These are phyloP conservation scores for Drosophila parthenogenetica DNA, from an alignment of 2,888 invertebrate species.

Conservation along the genomic window DNA sequence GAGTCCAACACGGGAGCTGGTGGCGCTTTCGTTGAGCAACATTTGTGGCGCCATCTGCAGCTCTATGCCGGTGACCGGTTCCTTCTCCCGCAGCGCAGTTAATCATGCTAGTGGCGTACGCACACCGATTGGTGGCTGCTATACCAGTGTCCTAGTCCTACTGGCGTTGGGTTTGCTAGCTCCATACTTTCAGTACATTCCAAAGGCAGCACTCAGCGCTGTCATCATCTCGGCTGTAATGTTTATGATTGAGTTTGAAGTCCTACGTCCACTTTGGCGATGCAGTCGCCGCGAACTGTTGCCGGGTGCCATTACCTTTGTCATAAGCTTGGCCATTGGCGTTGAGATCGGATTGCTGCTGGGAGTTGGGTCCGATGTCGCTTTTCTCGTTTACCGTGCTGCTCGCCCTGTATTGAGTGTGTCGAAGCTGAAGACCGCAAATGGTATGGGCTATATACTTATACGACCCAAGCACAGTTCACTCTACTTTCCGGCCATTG, in stretches of 20 bases:
- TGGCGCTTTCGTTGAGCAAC: constrained; percentile 94
- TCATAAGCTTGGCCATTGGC: constrained; percentile 91
- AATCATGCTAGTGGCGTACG: constrained; percentile 97
- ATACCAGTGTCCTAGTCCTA: constrained; percentile 92
- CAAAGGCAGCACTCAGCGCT: constrained; percentile 94
- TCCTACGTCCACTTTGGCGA: constrained; percentile 93
- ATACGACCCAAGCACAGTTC: constrained; percentile 92
- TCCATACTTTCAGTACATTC: constrained; percentile 95
- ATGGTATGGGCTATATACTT: constrained; percentile 90
- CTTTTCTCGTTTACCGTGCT: constrained; percentile 92
- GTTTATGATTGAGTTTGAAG: constrained; percentile 97
- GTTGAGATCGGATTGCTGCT: constrained; percentile 94
- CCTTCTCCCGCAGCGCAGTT: constrained; percentile 95
- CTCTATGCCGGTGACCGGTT: constrained; percentile 96
- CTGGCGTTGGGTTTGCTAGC: constrained; percentile 94
- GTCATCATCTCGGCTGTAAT: constrained; percentile 98
- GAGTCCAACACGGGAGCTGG: constrained; percentile 95
- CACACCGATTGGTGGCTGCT: constrained; percentile 94
- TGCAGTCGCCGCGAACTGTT: constrained; percentile 92
- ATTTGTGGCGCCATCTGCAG: constrained; percentile 94
- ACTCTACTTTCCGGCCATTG: constrained; percentile 93
- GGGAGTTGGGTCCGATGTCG: constrained; percentile 92
- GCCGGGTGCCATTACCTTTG: constrained; percentile 93
- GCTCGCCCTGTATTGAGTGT: constrained; percentile 91
- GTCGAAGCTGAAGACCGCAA: constrained; percentile 89